phyloP scores from a whole-genome alignment of 2,888 invertebrate species.

The Melanchra persicariae region DNA sequence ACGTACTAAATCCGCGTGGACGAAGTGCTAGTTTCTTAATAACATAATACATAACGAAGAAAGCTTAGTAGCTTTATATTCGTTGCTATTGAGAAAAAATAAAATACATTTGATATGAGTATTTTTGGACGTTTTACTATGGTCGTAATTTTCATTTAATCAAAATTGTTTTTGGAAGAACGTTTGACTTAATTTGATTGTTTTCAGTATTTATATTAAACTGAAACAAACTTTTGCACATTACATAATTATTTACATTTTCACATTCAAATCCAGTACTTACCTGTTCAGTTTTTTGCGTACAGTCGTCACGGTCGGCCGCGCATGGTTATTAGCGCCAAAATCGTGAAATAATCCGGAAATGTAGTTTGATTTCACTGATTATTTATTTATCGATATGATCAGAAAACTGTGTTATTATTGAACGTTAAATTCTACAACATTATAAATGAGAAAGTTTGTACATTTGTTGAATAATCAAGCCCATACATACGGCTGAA shows the following conservation, averaged over 20 bases:
- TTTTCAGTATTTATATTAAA: neutral
- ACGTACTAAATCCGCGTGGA: no score
- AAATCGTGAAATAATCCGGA: constrained; percentile 1
- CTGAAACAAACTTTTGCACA: neutral
- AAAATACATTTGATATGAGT: neutral
- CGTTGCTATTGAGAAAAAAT: neutral
- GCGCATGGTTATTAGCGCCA: neutral
- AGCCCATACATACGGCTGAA: neutral
- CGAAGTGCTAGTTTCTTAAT: no score
- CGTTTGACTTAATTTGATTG: no score
- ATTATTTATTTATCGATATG: neutral
- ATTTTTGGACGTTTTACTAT: neutral
- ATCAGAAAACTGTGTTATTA: neutral
- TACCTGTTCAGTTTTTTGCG: neutral
- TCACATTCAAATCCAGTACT: neutral
- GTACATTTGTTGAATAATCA: neutral
- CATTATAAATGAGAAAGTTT: neutral
- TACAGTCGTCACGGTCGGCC: neutral
- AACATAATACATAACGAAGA: neutral
- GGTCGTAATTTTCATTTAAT: neutral
- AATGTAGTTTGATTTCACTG: constrained; percentile 1
- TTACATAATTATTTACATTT: no score
- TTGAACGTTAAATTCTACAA: neutral
- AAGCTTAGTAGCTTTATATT: neutral
- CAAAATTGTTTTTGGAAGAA: neutral